A percentile compares a stretch with the other conserved stretches of the same genome.
These are phyloP conservation scores for Coremacera marginata DNA, from an alignment of 2,888 invertebrate genomes.

Conservation along the genomic window DNA sequence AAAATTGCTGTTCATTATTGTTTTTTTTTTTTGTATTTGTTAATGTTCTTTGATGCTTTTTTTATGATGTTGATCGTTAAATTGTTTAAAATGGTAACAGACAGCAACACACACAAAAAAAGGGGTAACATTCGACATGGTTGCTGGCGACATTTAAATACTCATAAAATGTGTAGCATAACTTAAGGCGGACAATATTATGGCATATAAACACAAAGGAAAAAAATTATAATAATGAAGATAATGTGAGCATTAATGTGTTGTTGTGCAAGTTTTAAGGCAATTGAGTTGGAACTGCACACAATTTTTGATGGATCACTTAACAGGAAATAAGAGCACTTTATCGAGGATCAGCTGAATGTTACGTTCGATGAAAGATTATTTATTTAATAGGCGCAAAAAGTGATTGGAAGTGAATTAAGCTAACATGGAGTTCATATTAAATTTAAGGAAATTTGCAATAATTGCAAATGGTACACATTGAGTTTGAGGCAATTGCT, in stretches of 20 bases:
- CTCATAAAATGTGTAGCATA: slow-evolving; percentile 1
- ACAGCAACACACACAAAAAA: background rate
- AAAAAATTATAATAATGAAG: background rate
- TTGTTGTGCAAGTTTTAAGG: background rate
- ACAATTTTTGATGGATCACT: slow-evolving; percentile 12
- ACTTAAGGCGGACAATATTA: background rate
- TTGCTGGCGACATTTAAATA: slow-evolving; percentile 7
- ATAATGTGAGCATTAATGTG: slow-evolving; percentile 17
- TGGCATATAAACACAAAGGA: background rate
- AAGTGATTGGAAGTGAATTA: background rate
- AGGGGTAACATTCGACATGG: background rate
- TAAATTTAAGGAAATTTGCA: too few species aligned
- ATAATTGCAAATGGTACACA: too few species aligned
- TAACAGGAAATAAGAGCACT: background rate
- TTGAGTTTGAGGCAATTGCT: too few species aligned
- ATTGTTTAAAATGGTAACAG: slow-evolving; percentile 22
- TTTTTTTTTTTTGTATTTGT: background rate
- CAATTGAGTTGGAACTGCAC: background rate
- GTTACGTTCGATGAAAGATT: background rate
- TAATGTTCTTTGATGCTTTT: background rate
- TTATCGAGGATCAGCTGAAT: background rate
- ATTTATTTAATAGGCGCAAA: background rate
- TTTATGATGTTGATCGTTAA: slow-evolving; percentile 26
- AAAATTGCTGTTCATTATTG: too few species aligned
- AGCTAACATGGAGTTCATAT: too few species aligned